A percentile compares a stretch with the other conserved stretches of the same genome.
Conservation (phyloP, 1,140 invertebrate species). For the Cyclargus thomasi region DNA sequence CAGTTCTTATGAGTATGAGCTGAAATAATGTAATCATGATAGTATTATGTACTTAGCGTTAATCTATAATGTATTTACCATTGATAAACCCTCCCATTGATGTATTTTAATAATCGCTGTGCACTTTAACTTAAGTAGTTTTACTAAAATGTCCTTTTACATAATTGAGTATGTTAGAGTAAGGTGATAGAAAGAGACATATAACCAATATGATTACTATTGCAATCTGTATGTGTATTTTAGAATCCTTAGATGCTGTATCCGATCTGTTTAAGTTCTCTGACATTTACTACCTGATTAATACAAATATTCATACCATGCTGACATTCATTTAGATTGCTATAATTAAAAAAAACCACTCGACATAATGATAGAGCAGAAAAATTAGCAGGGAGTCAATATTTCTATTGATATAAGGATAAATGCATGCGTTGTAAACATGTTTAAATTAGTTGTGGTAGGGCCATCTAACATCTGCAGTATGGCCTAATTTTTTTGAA, state of each 20-base stretch:
- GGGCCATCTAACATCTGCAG: not conserved
- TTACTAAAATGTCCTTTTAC: conserved; percentile 4
- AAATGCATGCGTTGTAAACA: too few relatives aligned
- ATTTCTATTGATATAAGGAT: too few relatives aligned
- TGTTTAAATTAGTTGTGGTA: not conserved
- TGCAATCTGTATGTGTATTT: conserved; percentile 5
- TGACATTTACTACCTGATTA: too few relatives aligned
- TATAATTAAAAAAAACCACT: too few relatives aligned
- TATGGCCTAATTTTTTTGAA: not conserved
- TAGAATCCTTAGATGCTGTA: not conserved
- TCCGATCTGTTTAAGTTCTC: not conserved
- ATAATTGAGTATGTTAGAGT: conserved; percentile 14
- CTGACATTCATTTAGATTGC: too few relatives aligned
- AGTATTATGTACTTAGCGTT: conserved; percentile 4
- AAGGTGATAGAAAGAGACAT: conserved; percentile 1
- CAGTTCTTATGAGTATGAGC: conserved; percentile 73
- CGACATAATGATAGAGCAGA: too few relatives aligned
- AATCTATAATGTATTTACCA: conserved; percentile 8
- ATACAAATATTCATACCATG: too few relatives aligned
- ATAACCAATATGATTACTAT: conserved; percentile 5
- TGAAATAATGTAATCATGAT: conserved; percentile 34
- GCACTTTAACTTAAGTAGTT: conserved; percentile 20
- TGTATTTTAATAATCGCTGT: conserved; percentile 19
- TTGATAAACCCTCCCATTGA: conserved; percentile 2
- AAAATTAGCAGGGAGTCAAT: too few relatives aligned